These are phyloP conservation scores for Ara ararauna DNA, from an alignment of 2,797 vertebrate genomes.

Conservation along the genomic window DNA sequence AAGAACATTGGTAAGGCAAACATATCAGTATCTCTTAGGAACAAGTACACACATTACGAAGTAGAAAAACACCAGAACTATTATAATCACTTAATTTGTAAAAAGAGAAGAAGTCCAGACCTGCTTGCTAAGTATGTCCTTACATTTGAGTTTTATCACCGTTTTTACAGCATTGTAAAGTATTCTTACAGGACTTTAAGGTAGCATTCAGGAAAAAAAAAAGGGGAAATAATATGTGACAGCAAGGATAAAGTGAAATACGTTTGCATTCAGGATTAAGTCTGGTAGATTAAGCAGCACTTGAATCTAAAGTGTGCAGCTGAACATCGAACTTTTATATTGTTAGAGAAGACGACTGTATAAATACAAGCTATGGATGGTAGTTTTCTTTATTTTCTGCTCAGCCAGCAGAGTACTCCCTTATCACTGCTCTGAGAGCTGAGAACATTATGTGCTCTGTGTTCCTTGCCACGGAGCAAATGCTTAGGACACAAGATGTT, in stretches of 20 bases:
- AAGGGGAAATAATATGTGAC: neutral
- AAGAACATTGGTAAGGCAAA: conserved; percentile 26
- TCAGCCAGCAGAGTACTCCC: neutral
- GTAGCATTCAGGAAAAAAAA: neutral
- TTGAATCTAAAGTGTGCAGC: neutral
- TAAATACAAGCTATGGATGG: neutral
- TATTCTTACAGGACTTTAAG: neutral
- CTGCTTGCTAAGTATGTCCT: neutral
- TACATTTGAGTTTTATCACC: neutral
- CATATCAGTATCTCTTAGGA: conserved; percentile 24
- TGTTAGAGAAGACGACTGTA: neutral
- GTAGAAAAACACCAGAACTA: neutral
- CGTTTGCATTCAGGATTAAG: neutral
- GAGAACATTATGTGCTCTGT: conserved; percentile 50
- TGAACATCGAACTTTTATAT: neutral
- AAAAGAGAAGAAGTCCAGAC: neutral
- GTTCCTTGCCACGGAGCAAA: conserved; percentile 28
- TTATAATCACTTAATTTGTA: neutral
- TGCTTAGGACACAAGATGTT: conserved; percentile 38
- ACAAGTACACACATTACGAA: neutral
- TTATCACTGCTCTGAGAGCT: neutral
- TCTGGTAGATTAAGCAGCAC: neutral
- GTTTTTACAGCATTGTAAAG: neutral
- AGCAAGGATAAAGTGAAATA: neutral
- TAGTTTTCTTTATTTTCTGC: neutral